These are phyloP conservation scores for Phocoena sinus DNA, from an alignment of 2,113 vertebrate genomes.

Conservation along the genomic window DNA sequence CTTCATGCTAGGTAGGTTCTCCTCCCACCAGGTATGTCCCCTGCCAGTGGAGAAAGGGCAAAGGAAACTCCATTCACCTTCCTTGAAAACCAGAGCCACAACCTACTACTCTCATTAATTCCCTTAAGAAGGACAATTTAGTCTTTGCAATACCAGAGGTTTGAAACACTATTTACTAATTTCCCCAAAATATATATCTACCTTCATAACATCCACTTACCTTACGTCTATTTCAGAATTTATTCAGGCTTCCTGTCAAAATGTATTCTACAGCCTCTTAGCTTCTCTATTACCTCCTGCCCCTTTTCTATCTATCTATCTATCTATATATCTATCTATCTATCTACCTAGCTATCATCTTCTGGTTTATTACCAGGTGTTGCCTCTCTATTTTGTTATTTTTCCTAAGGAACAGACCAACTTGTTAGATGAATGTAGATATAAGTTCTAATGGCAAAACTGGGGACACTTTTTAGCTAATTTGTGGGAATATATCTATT, in stretches of 20 bases:
- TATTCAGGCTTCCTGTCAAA: neutral
- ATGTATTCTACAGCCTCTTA: neutral
- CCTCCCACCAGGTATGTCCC: neutral
- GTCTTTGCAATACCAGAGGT: neutral
- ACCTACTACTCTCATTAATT: neutral
- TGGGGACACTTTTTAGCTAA: neutral
- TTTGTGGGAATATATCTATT: neutral
- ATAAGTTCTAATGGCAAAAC: neutral
- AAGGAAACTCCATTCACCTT: neutral
- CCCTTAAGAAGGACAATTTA: neutral
- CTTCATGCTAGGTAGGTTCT: neutral
- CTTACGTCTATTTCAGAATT: neutral
- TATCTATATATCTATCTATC: neutral
- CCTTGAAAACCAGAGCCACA: neutral
- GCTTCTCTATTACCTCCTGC: neutral
- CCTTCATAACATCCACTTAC: neutral
- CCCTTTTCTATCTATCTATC: neutral
- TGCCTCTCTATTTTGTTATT: neutral
- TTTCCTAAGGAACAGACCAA: neutral
- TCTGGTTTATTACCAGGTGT: neutral
- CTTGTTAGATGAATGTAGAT: neutral
- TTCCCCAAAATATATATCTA: neutral
- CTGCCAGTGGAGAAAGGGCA: neutral
- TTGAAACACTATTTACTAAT: neutral
- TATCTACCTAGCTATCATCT: neutral